A percentile compares a stretch with the other conserved stretches of the same genome.
These are phyloP conservation scores for Sula dactylatra DNA, from an alignment of 2,113 vertebrate genomes.

Conservation along the genomic window DNA sequence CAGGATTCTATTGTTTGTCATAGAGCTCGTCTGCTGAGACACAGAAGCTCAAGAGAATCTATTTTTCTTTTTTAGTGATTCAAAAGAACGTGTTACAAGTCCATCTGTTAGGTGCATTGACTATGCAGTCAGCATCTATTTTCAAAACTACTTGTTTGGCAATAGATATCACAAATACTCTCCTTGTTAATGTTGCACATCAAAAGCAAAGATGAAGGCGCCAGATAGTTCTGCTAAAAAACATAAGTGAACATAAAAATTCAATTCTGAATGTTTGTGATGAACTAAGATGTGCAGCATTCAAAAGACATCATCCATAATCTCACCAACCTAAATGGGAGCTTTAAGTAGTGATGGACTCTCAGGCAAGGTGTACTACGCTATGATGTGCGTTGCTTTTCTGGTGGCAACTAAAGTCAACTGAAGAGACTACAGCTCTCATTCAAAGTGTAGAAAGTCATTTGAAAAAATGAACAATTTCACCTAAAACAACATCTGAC, in stretches of 20 bases:
- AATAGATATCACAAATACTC: not conserved
- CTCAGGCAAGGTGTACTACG: not conserved
- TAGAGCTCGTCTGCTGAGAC: not conserved
- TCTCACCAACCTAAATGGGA: not conserved
- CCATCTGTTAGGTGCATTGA: constrained; percentile 35
- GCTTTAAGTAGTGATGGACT: not conserved
- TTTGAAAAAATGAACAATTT: not conserved
- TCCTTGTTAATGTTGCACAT: not conserved
- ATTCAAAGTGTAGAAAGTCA: not conserved
- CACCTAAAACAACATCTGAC: rapidly evolving
- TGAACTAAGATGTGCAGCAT: not conserved
- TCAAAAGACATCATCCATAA: not conserved
- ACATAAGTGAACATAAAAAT: not conserved
- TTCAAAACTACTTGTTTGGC: constrained; percentile 21
- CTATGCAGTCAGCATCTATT: constrained; percentile 39
- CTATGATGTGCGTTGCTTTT: not conserved
- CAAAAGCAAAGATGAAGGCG: not conserved
- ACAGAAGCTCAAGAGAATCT: constrained; percentile 2
- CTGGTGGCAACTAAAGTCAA: not conserved
- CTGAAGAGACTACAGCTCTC: not conserved
- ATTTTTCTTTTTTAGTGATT: constrained; percentile 58
- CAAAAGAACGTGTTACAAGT: not conserved
- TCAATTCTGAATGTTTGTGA: not conserved
- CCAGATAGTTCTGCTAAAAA: not conserved
- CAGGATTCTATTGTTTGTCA: constrained; percentile 32